A percentile compares a stretch with the other conserved stretches of the same genome.
These are phyloP conservation scores for Rhizoglyphus robini DNA, from an alignment of 1,140 invertebrate species.

Conservation along the genomic window DNA sequence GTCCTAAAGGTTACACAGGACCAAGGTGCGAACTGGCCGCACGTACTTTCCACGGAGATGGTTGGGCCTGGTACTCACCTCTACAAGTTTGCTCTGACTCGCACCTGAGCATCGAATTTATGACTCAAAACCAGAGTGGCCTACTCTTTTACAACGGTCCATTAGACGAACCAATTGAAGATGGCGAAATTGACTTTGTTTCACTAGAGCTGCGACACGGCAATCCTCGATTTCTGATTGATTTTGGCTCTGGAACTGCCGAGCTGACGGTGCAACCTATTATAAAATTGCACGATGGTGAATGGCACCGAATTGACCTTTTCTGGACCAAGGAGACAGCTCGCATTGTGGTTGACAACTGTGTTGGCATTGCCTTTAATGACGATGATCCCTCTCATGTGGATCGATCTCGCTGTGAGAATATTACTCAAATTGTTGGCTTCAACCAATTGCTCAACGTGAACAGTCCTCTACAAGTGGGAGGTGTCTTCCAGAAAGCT, in stretches of 20 bases:
- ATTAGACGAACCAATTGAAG: constrained; percentile 72
- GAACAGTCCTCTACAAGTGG: constrained; percentile 82
- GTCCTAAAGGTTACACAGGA: constrained; percentile 76
- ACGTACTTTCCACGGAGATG: constrained; percentile 75
- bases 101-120: constrained; percentile 85
- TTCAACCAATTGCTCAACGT: constrained; percentile 95
- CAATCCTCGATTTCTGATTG: constrained; percentile 71
- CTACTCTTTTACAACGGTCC: constrained; percentile 93
- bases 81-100: constrained; percentile 90
- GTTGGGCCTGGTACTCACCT: constrained; percentile 89
- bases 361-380: constrained; percentile 65
- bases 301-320: constrained; percentile 89
- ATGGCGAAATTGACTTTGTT: constrained; percentile 63
- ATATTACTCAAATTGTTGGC: constrained; percentile 67
- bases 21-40: constrained; percentile 90
- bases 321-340: constrained; percentile 81
- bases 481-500: constrained; percentile 62
- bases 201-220: constrained; percentile 79
- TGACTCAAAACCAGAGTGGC: constrained; percentile 75
- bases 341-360: constrained; percentile 78
- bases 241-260: constrained; percentile 86
- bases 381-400: constrained; percentile 63
- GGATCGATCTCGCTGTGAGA: constrained; percentile 73
- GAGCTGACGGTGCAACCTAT: constrained; percentile 75
- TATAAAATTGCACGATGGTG: constrained; percentile 71